These are phyloP conservation scores for Hyphantria cunea DNA, from an alignment of 1,140 invertebrate species.

Conservation along the genomic window DNA sequence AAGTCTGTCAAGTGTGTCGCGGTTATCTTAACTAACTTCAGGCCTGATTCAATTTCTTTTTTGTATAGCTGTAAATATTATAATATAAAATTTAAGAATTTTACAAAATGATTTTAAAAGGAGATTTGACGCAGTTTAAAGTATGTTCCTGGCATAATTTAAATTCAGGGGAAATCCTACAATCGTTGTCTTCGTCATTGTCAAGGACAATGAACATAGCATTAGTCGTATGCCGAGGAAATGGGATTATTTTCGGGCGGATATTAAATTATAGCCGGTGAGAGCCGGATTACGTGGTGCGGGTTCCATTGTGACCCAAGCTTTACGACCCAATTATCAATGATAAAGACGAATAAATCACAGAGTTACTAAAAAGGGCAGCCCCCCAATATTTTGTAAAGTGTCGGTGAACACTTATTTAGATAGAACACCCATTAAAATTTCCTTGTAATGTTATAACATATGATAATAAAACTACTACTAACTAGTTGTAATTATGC, in stretches of 20 bases:
- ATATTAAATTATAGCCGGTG: conserved; percentile 77
- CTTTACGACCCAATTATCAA: conserved; percentile 46
- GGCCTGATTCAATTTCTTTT: neutral
- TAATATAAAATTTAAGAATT: too few species aligned
- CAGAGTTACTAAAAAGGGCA: conserved; percentile 11
- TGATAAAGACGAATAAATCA: conserved; percentile 29
- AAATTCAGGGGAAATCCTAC: neutral
- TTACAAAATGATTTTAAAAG: neutral
- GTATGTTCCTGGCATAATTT: neutral
- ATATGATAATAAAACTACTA: conserved; percentile 37
- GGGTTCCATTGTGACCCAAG: conserved; percentile 61
- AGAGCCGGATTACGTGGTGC: conserved; percentile 52
- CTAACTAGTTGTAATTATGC: conserved; percentile 37
- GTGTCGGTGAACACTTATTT: conserved; percentile 9
- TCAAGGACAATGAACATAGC: conserved; percentile 9
- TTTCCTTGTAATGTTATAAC: conserved; percentile 35
- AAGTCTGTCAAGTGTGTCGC: conserved; percentile 7
- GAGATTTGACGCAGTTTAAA: neutral
- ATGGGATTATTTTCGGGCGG: conserved; percentile 71
- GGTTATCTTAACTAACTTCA: conserved; percentile 1
- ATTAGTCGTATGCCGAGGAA: conserved; percentile 43
- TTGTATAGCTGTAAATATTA: too few species aligned
- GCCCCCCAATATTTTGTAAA: conserved; percentile 13
- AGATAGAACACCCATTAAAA: conserved; percentile 30
- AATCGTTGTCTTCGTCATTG: conserved; percentile 7